phyloP scores from a whole-genome alignment of 2,888 invertebrate species.

The Hyppa rectilinea region DNA sequence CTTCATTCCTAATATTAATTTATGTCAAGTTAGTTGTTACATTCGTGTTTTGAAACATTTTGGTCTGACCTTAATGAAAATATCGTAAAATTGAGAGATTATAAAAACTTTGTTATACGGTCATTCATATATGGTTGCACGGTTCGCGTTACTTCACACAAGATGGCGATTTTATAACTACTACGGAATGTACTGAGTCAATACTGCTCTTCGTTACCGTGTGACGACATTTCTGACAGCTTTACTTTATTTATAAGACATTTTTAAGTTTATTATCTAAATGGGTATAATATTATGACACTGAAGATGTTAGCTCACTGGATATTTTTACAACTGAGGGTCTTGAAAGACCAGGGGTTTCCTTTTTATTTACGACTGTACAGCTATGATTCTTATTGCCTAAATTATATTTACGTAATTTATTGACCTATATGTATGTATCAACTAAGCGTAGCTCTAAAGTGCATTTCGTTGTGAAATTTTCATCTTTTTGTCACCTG shows the following conservation, averaged over 20 bases:
- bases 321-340: slow-evolving; percentile 49
- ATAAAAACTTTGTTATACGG: slow-evolving; percentile 9
- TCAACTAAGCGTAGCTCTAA: slow-evolving; percentile 83
- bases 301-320: slow-evolving; percentile 55
- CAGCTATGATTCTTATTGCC: slow-evolving; percentile 85
- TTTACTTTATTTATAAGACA: slow-evolving; percentile 85
- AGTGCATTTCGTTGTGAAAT: slow-evolving; percentile 87
- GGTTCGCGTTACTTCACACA: slow-evolving; percentile 50
- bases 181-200: slow-evolving; percentile 47
- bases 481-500: slow-evolving; percentile 83
- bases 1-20: slow-evolving; percentile 58
- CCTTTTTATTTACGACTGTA: slow-evolving; percentile 79
- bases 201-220: slow-evolving; percentile 67
- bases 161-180: slow-evolving; percentile 41
- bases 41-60: slow-evolving; percentile 52
- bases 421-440: slow-evolving; percentile 86
- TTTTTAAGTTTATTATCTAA: slow-evolving; percentile 69
- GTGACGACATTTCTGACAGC: slow-evolving; percentile 80
- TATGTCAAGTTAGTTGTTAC: slow-evolving; percentile 38
- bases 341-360: slow-evolving; percentile 68
- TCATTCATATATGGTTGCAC: slow-evolving; percentile 44
- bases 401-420: slow-evolving; percentile 90
- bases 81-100: slow-evolving; percentile 39
- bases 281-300: slow-evolving; percentile 59
- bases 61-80: slow-evolving; percentile 34